phyloP scores from a whole-genome alignment of 2,113 vertebrate genomes.

The Hypomesus transpacificus region DNA sequence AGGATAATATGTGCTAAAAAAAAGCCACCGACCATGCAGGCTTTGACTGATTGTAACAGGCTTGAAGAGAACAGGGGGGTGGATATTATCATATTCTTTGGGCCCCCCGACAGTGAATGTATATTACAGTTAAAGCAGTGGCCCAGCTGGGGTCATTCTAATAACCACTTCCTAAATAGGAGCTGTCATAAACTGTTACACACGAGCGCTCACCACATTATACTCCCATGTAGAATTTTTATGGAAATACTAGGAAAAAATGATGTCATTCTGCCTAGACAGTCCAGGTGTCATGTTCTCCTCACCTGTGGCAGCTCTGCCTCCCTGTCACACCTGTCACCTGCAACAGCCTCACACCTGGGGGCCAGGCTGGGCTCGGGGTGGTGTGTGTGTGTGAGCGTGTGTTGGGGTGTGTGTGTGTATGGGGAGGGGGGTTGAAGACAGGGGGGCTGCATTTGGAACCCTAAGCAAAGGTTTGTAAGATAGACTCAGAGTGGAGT shows the following conservation, averaged over 20 bases:
- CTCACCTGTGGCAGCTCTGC: slow-evolving; percentile 20
- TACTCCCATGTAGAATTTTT: slow-evolving; percentile 15
- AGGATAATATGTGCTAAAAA: too few relatives aligned
- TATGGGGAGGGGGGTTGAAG: not conserved
- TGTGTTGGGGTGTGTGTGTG: slow-evolving; percentile 7
- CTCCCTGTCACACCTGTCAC: slow-evolving; percentile 33
- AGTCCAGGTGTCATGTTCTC: not conserved
- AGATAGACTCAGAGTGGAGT: too few relatives aligned
- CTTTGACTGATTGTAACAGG: too few relatives aligned
- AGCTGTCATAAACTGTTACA: slow-evolving; percentile 17
- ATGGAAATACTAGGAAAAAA: not conserved
- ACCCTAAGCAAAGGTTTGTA: too few relatives aligned
- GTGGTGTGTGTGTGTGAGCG: slow-evolving; percentile 2
- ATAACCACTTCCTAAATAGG: not conserved
- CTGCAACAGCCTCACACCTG: slow-evolving; percentile 38
- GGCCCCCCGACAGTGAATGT: not conserved
- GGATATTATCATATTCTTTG: not conserved
- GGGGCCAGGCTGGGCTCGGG: not conserved
- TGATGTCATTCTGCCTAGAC: not conserved
- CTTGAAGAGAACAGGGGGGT: not conserved
- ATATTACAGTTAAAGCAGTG: not conserved
- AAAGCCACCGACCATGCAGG: too few relatives aligned
- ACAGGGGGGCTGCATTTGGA: not conserved
- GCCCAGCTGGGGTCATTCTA: not conserved
- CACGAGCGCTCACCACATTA: slow-evolving; percentile 3